Conservation (phyloP, 53 echinoderm and acorn worm genomes). For the Temnopleurus reevesii region DNA sequence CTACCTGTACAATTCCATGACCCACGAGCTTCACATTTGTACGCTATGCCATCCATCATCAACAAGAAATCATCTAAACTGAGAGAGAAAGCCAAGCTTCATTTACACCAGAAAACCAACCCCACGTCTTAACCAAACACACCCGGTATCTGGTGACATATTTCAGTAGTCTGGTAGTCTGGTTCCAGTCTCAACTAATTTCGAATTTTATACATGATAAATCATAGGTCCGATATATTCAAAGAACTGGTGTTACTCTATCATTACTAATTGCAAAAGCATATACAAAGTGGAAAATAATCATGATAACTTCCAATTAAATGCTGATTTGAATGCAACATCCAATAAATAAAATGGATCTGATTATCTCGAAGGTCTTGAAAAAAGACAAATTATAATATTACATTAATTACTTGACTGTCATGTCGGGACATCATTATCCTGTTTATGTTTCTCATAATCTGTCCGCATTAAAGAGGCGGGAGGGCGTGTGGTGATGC, state of each 20-base stretch:
- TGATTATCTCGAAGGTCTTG: not conserved
- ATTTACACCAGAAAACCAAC: conserved; percentile 17
- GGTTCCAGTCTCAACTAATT: not conserved
- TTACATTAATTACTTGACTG: too few species aligned
- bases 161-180: conserved; percentile 4
- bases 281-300: too few species aligned
- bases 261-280: too few species aligned
- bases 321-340: too few species aligned
- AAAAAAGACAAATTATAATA: too few species aligned
- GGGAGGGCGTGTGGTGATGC: conserved; percentile 12
- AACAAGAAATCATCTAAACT: not conserved
- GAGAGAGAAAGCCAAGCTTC: not conserved
- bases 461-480: not conserved
- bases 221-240: too few species aligned
- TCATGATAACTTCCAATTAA: too few species aligned
- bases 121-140: not conserved
- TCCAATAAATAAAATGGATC: too few species aligned
- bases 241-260: too few species aligned
- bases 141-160: not conserved
- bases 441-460: conserved; percentile 9
- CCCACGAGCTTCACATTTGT: too few species aligned
- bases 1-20: not conserved
- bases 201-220: too few species aligned
- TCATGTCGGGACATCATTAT: conserved; percentile 15
- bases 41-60: not conserved